Conservation (phyloP, 2,797 vertebrate genomes). For the Molothrus aeneus region DNA sequence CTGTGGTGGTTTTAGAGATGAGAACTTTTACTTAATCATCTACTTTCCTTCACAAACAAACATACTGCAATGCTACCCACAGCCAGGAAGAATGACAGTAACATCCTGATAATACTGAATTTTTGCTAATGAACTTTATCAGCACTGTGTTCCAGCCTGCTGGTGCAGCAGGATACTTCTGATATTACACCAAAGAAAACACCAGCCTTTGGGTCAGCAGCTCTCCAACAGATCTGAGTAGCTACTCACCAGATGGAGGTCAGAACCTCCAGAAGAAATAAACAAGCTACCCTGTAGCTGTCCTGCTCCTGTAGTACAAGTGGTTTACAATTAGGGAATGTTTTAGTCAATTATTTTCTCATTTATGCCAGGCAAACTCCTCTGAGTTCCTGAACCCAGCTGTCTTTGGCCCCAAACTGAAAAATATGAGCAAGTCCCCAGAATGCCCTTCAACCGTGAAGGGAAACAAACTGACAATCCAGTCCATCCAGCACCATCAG, state of each 20-base stretch:
- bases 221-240: neutral
- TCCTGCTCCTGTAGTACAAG: neutral
- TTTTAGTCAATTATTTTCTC: neutral
- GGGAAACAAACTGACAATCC: neutral
- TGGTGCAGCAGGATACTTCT: neutral
- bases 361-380: neutral
- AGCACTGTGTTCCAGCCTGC: neutral
- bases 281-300: neutral
- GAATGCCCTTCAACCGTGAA: neutral
- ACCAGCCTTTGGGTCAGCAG: neutral
- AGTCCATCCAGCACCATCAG: neutral
- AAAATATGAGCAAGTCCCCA: neutral
- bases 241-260: neutral
- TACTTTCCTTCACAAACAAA: neutral
- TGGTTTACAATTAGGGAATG: neutral
- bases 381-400: neutral
- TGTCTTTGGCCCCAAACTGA: constrained; percentile 34
- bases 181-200: neutral
- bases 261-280: neutral
- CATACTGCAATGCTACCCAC: neutral
- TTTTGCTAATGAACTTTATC: neutral
- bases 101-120: neutral
- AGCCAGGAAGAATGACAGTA: neutral
- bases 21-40: neutral
- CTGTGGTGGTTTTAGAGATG: neutral